Evolutionary conservation across 2,797 vertebrate species (phyloP), one percentile per base, ranked within the genome.

Genomic region (Synanceia verrucosa): DNA sequence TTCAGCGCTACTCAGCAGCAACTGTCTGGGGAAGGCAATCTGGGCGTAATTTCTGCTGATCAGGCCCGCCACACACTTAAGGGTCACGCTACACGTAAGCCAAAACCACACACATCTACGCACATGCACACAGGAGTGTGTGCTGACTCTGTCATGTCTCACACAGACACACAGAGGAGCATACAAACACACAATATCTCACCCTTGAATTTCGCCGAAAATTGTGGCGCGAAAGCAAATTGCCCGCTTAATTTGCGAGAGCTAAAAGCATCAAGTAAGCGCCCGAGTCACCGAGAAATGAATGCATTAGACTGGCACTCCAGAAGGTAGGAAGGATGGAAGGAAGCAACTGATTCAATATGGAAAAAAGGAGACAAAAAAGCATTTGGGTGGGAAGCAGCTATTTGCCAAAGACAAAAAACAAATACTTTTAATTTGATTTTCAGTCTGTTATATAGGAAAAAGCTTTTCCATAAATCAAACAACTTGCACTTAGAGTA

Each of bases 1-100:
- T 86, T 87, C 80, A 61, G 80, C 52, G 56, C 83, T 68, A 78
- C 88, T 89, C 88, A 81, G 86, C 76, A 73, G 70, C 79, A 74
- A 83, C 76, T 86, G 82, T 90, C 90, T 83, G 56, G 83, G 83
- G 88, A 90, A 63, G 50, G 69, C 85, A 76, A 74, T 89, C 84
- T 82, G 82, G 56, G 69, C 73, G 78, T 88, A 76, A 81, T 86
- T 92, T 93, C 75, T 91, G 89, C 86, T 93, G 90, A 93, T 88
- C 85, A 72, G 75, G 82, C 82, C 80, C 37, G 69, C 56, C 69
- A 43, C 66, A 77, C 70, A 76, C 73, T 64, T 29, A 61, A 73
- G 73, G 84, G 81, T 88, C 88, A 82, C 61, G 41, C 70, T 21
- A 13, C 60, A 18, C 14, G 4, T 59, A 29, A 44, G 26, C 36